A percentile compares a stretch with the other conserved stretches of the same genome.
phyloP scores from a whole-genome alignment of 2,113 vertebrate species.

The Rallus limicola region DNA sequence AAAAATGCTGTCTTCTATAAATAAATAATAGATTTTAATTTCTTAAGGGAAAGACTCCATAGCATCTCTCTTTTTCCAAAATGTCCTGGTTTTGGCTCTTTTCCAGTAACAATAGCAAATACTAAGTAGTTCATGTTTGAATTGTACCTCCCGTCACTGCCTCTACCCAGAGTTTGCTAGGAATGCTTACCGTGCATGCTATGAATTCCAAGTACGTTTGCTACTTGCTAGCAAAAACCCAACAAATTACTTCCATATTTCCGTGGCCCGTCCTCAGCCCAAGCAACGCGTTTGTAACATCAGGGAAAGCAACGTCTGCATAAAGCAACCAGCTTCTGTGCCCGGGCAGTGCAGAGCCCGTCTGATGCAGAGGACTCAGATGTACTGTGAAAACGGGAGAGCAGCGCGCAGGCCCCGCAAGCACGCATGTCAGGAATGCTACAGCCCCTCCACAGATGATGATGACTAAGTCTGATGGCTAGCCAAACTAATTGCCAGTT shows the following conservation, averaged over 20 bases:
- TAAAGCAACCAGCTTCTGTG: not conserved
- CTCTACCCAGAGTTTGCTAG: not conserved
- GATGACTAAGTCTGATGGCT: constrained; percentile 2
- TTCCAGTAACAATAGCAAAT: constrained; percentile 14
- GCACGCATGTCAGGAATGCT: not conserved
- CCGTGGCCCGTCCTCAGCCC: not conserved
- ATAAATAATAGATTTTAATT: not conserved
- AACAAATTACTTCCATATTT: not conserved
- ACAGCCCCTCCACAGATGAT: not conserved
- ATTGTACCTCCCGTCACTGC: not conserved
- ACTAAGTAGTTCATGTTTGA: not conserved
- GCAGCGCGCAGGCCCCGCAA: not conserved
- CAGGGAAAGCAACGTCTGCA: not conserved
- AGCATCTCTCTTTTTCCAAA: not conserved
- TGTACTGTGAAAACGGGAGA: not conserved
- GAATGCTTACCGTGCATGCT: constrained; percentile 26
- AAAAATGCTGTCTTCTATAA: not conserved
- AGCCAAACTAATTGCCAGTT: constrained; percentile 9
- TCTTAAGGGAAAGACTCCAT: not conserved
- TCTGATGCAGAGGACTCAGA: not conserved
- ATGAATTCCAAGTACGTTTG: constrained; percentile 43
- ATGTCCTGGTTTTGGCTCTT: not conserved
- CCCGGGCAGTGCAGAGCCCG: not conserved
- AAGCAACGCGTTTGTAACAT: not conserved
- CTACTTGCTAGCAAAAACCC: not conserved